Evolutionary conservation across 2,113 vertebrate species (phyloP).

Genomic region (Rhizomys pruinosus): DNA sequence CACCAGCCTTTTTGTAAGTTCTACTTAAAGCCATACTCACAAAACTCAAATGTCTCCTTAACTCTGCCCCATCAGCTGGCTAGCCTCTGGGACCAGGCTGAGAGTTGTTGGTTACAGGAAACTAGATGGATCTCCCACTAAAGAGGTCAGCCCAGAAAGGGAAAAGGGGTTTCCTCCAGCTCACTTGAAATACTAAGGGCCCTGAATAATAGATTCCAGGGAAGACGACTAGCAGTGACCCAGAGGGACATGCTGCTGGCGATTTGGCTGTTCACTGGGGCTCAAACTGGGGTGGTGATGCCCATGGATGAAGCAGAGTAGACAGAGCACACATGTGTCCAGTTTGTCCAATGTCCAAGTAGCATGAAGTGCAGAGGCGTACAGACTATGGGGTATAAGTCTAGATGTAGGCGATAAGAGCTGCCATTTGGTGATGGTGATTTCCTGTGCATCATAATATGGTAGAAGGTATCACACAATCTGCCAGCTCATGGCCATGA

Average conservation of each 20-base stretch:
- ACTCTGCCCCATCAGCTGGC: background rate
- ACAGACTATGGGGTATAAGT: fast-evolving
- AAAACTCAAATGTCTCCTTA: background rate
- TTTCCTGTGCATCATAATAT: background rate
- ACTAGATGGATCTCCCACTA: background rate
- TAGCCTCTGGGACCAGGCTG: background rate
- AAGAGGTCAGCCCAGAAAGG: background rate
- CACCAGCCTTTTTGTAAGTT: constrained; percentile 4
- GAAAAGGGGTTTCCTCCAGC: no score
- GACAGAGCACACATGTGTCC: fast-evolving
- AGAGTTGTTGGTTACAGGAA: background rate
- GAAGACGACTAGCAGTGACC: no score
- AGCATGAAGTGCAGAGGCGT: background rate
- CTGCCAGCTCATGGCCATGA: background rate
- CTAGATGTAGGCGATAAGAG: background rate
- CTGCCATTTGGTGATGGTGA: background rate
- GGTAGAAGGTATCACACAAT: no score
- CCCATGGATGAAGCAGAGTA: background rate
- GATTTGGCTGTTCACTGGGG: background rate
- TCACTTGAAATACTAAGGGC: background rate
- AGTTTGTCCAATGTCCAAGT: fast-evolving
- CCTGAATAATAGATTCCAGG: background rate
- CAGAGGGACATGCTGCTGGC: background rate
- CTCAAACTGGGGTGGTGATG: fast-evolving
- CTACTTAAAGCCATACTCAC: background rate